Percentiles rank a stretch among this genome's conserved stretches.
These are phyloP conservation scores for Frankliniella fusca DNA, from an alignment of 2,888 invertebrate genomes.

Conservation along the genomic window DNA sequence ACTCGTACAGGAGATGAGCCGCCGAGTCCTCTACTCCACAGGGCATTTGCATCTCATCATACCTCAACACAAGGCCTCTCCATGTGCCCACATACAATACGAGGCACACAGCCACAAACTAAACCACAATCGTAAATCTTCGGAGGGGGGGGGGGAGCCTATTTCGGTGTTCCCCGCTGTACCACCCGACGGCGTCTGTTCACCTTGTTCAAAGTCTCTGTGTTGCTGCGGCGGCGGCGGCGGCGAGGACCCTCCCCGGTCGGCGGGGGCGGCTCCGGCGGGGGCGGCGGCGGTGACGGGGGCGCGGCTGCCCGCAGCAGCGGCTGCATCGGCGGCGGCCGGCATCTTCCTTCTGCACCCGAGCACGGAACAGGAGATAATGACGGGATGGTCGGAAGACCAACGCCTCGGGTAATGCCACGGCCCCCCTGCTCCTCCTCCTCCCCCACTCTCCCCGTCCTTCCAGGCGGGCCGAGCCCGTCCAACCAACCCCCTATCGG, in stretches of 20 bases:
- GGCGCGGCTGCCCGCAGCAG: not conserved
- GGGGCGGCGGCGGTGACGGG: not conserved
- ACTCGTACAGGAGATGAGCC: no score
- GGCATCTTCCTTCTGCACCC: not conserved
- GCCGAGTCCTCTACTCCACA: no score
- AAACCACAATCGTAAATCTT: no score
- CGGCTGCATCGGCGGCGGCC: not conserved
- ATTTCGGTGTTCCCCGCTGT: no score
- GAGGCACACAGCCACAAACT: no score
- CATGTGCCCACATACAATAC: no score
- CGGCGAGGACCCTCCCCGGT: not conserved
- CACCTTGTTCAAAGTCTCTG: not conserved
- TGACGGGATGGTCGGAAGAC: no score
- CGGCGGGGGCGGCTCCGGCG: not conserved
- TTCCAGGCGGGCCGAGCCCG: not conserved
- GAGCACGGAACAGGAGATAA: not conserved
- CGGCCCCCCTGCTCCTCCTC: not conserved
- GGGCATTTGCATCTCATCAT: no score
- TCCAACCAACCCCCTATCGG: no score
- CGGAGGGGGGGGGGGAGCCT: no score
- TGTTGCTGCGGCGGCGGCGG: not conserved
- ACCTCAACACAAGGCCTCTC: no score
- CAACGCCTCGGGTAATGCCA: no score
- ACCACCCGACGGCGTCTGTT: not conserved
- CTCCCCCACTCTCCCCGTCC: not conserved